phyloP scores from a whole-genome alignment of 2,888 invertebrate species.

The Mesoligia furuncula region DNA sequence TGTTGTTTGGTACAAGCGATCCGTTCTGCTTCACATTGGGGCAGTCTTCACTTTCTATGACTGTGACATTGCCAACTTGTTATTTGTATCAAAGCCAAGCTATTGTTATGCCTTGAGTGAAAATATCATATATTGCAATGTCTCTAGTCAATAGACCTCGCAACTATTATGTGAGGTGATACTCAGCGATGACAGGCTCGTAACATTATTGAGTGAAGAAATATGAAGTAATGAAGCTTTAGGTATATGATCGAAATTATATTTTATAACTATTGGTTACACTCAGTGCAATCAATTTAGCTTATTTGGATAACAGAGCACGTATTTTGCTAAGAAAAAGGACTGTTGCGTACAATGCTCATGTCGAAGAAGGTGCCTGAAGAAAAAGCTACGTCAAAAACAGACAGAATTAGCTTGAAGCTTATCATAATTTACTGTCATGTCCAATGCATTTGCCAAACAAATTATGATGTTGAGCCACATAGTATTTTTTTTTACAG shows the following conservation, averaged over 20 bases:
- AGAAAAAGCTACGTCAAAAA: not conserved
- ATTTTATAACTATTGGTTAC: not conserved
- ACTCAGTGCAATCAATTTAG: not conserved
- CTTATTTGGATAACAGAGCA: not conserved
- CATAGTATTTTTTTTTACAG: not conserved
- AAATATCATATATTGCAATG: constrained; percentile 52
- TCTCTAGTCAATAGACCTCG: constrained; percentile 32
- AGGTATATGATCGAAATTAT: not conserved
- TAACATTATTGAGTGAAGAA: not conserved
- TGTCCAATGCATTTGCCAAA: no score
- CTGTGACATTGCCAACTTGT: constrained; percentile 75
- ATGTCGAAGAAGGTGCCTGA: not conserved
- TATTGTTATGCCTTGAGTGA: constrained; percentile 57
- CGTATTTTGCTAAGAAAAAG: not conserved
- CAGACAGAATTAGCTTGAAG: not conserved
- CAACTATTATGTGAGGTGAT: constrained; percentile 26
- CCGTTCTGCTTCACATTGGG: constrained; percentile 85
- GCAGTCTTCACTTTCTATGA: constrained; percentile 86
- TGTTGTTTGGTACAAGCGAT: constrained; percentile 76
- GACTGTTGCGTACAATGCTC: not conserved
- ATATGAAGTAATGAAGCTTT: constrained; percentile 4
- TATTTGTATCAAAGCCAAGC: constrained; percentile 63
- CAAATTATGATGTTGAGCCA: not conserved
- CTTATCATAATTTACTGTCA: not conserved
- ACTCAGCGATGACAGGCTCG: not conserved